A percentile compares a stretch with the other conserved stretches of the same genome.
Conservation (phyloP, 2,113 vertebrate species). For the Odontophorus gujanensis region DNA sequence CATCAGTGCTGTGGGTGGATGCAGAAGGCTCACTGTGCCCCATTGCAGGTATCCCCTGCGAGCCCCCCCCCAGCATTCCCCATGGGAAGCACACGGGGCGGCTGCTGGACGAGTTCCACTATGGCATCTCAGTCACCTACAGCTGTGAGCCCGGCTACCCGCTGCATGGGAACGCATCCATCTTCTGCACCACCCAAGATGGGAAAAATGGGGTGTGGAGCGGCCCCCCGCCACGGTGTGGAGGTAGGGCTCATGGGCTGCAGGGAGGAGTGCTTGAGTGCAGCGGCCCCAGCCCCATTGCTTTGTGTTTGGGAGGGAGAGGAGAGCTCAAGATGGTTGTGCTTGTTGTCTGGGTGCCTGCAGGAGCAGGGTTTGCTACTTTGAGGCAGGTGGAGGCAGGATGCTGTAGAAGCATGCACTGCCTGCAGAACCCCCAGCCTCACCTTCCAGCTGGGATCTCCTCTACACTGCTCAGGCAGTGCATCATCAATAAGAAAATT, state of each 20-base stretch:
- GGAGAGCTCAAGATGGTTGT: not conserved
- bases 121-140: conserved; percentile 55
- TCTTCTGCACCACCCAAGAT: conserved; percentile 69
- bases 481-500: rapidly evolving
- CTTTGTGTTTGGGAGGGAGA: rapidly evolving
- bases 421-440: not conserved
- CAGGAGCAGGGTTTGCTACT: not conserved
- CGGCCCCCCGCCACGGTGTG: not conserved
- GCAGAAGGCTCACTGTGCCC: not conserved
- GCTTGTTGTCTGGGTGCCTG: rapidly evolving
- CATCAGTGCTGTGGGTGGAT: not conserved
- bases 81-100: conserved; percentile 36
- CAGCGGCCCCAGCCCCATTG: rapidly evolving
- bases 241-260: conserved; percentile 4
- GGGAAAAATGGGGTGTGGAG: conserved; percentile 67
- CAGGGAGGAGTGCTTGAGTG: rapidly evolving
- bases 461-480: rapidly evolving
- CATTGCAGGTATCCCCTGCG: conserved; percentile 68
- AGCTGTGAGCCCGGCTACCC: conserved; percentile 24
- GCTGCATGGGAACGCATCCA: conserved; percentile 43
- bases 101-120: conserved; percentile 37
- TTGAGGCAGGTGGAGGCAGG: not conserved
- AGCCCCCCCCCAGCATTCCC: conserved; percentile 56
- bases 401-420: rapidly evolving
- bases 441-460: not conserved